A percentile compares a stretch with the other conserved stretches of the same genome.
Conservation (phyloP, 2,888 invertebrate species). For the Drosophila demipolita region DNA sequence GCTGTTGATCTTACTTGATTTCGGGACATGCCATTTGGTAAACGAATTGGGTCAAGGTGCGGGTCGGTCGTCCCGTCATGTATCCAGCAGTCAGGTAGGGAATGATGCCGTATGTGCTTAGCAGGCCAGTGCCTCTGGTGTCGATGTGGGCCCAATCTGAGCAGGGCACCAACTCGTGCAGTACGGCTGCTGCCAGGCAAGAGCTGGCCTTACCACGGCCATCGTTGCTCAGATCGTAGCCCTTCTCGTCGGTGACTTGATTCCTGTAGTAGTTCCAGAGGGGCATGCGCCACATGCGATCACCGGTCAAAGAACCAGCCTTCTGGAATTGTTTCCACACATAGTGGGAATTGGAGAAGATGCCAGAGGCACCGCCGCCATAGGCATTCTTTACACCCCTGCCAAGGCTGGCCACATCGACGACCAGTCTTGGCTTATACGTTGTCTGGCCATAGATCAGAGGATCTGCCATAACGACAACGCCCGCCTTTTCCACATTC, state of each 20-base stretch:
- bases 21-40: conserved; percentile 85
- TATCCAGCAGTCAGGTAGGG: conserved; percentile 87
- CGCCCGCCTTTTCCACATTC: conserved; percentile 90
- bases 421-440: conserved; percentile 86
- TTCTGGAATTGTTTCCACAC: conserved; percentile 86
- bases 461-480: conserved; percentile 93
- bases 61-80: conserved; percentile 88
- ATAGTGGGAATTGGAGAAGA: conserved; percentile 86
- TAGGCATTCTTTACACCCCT: conserved; percentile 86
- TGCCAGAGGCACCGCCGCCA: conserved; percentile 87
- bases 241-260: conserved; percentile 76
- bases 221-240: conserved; percentile 87
- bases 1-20: conserved; percentile 34
- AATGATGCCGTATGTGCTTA: conserved; percentile 86
- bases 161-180: conserved; percentile 89
- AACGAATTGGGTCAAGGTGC: conserved; percentile 87
- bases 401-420: conserved; percentile 87
- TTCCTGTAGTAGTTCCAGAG: conserved; percentile 85
- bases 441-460: conserved; percentile 90
- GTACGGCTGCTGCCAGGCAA: conserved; percentile 89
- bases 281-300: conserved; percentile 89
- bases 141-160: conserved; percentile 90
- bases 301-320: conserved; percentile 87
- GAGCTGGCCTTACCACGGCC: conserved; percentile 87
- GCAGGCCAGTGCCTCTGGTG: conserved; percentile 90